Evolutionary conservation across 2,888 invertebrate genomes (phyloP), one percentile per base, ranked within the genome.

Genomic region (Diarsia dahlii): DNA sequence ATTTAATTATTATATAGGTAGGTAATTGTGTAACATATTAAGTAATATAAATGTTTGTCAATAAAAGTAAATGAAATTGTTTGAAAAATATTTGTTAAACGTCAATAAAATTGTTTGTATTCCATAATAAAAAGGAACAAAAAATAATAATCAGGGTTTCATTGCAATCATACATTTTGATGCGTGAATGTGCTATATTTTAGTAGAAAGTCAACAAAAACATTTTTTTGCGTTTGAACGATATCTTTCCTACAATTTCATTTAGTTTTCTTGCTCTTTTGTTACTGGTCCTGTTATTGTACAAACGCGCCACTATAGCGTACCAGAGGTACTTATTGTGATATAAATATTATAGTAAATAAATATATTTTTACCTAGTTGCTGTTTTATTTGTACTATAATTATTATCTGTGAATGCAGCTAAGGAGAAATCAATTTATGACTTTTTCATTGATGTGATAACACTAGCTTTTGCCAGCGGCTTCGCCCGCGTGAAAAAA

Each of bases 251-350:
- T 6, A n/a, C 45, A 45, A 45, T 63, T 63, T 63, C 63, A 45
- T 63, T 45, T 45, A 63, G 8, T 63, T 63, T 62, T 62, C 5
- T 63, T 63, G 63, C 6, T 3, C 0, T 8, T 45, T 13, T 45
- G n/a, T 63, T 45, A 45, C 45, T 63, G 63, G 63, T 63, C 63
- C 45, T 62, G 62, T 62, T 39, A 20, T n/a, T 63, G 63, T 63
- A 63, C 63, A 63, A 63, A 13, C 15, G 52, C 63, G n/a, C 45
- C 46, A 75, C 73, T 76, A 65, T 64, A 71, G 72, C 45, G 72
- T 46, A 68, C 72, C 76, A 71, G 74, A 65, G 76, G 81, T 83
- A 83, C 81, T 74, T 78, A 76, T 76, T 83, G 82, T 83, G 83
- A 83, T 83, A 83, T 81, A 83, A 65, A 65, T 48, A 65, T 72